Evolutionary conservation across 2,113 vertebrate genomes (phyloP).

Genomic region (Sigmodon hispidus): DNA sequence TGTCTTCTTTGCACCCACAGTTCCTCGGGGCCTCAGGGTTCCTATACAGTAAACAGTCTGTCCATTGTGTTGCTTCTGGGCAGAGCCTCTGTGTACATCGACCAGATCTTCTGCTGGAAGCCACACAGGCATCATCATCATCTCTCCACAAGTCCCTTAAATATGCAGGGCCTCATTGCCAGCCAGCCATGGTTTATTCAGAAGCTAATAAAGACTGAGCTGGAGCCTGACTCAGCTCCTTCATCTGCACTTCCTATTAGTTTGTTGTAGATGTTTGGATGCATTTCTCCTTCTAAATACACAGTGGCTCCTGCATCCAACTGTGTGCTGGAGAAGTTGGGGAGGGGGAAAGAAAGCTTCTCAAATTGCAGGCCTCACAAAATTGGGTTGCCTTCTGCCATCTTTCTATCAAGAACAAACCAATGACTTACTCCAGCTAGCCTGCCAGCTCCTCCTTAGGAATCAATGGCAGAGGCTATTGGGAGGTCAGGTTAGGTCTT

Average conservation of each 20-base stretch:
- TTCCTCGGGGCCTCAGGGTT: background rate
- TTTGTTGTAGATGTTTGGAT: slow-evolving; percentile 16
- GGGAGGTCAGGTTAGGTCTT: background rate
- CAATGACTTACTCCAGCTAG: background rate
- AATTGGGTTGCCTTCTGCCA: background rate
- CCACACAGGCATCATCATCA: background rate
- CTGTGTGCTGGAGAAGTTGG: background rate
- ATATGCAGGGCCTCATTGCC: background rate
- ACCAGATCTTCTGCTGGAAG: background rate
- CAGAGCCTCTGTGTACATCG: accelerated
- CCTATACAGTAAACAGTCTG: background rate
- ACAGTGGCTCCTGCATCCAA: background rate
- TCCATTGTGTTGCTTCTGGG: background rate
- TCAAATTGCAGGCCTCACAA: background rate
- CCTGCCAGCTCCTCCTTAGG: background rate
- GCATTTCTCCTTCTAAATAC: slow-evolving; percentile 32
- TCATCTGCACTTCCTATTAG: background rate
- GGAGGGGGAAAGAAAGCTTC: background rate
- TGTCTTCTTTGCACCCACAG: accelerated
- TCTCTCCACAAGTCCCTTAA: background rate
- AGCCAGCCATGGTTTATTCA: accelerated
- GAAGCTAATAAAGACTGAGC: background rate
- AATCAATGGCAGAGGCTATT: background rate
- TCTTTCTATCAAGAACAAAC: background rate
- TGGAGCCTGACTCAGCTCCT: accelerated